Conservation (phyloP, 2,888 invertebrate species). For the Dryadula phaetusa region DNA sequence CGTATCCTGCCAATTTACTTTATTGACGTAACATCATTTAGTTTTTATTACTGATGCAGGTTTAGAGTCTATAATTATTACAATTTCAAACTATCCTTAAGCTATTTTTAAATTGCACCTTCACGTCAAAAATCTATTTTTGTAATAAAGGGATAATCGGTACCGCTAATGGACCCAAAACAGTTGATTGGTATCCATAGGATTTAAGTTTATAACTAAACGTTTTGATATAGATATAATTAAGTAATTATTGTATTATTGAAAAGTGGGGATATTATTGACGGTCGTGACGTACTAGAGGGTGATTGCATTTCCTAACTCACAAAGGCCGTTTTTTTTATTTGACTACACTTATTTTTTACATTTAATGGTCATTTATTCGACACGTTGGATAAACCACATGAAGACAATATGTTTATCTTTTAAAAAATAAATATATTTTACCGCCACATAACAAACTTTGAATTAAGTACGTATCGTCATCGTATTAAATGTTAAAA, state of each 20-base stretch:
- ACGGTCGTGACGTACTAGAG: not conserved
- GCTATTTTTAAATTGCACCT: conserved; percentile 78
- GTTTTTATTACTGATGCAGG: conserved; percentile 74
- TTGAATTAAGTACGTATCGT: conserved; percentile 12
- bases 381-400: not conserved
- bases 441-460: not conserved
- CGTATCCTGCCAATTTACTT: conserved; percentile 81
- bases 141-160: conserved; percentile 64
- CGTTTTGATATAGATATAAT: conserved; percentile 46
- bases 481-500: conserved; percentile 15
- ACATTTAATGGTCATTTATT: not conserved
- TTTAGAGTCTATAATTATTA: conserved; percentile 75
- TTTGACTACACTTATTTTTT: not conserved
- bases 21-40: conserved; percentile 79
- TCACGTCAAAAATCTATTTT: conserved; percentile 67
- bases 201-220: conserved; percentile 57
- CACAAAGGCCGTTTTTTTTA: not conserved
- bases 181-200: conserved; percentile 65
- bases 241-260: conserved; percentile 52
- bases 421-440: not conserved
- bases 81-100: conserved; percentile 71
- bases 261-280: conserved; percentile 3
- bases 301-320: not conserved
- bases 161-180: conserved; percentile 56
- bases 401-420: not conserved